Base-by-base conservation (phyloP, 2,888 invertebrate species). In the Tribolium freemani region DNA sequence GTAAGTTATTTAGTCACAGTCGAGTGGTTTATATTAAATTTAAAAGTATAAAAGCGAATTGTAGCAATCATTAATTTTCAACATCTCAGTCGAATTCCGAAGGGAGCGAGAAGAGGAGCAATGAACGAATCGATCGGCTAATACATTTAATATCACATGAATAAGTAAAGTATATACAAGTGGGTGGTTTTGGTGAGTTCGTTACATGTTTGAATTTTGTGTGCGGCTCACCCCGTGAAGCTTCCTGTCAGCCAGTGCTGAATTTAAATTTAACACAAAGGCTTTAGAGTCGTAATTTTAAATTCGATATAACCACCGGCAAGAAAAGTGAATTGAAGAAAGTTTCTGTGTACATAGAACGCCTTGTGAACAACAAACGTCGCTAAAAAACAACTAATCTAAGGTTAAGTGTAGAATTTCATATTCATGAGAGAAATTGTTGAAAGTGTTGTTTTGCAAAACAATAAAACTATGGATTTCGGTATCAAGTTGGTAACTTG, bases 61-160 rank as follows among this genome's bases (percentile, higher is more conserved):
- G 38, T 16, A n/a, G 20, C 16, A 44, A 45, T 56, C 38, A 31
- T 56, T 56, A 56, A 56, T 56, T 56, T 56, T 56, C 16, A n/a
- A 56, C 31, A 21, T 56, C 56, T 30, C 26, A 11, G 10, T 56
- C 38, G 26, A n/a, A 30, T 56, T 56, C 56, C 30, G 11, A 21
- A 56, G 56, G 56, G 30, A 53, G 10, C 10, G 9, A 53, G 6
- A 16, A 26, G 31, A 38, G 10, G 11, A 11, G 30, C 31, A 45
- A 58, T 58, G 20, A 58, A 58, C 10, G 61, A 61, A 48, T 61
- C 48, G 61, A 61, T 61, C 61, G 46, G n/a, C 61, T 61, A 61
- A 61, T 61, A 61, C 48, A 61, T 61, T 61, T 61, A 61, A 61
- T 16, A 61, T 48, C 26, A 61, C 46, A 61, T 61, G 48, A 61